Percentiles rank a stretch among this genome's conserved stretches.
These are phyloP conservation scores for Ornithorhynchus anatinus DNA, from an alignment of 2,113 vertebrate genomes.

Conservation along the genomic window DNA sequence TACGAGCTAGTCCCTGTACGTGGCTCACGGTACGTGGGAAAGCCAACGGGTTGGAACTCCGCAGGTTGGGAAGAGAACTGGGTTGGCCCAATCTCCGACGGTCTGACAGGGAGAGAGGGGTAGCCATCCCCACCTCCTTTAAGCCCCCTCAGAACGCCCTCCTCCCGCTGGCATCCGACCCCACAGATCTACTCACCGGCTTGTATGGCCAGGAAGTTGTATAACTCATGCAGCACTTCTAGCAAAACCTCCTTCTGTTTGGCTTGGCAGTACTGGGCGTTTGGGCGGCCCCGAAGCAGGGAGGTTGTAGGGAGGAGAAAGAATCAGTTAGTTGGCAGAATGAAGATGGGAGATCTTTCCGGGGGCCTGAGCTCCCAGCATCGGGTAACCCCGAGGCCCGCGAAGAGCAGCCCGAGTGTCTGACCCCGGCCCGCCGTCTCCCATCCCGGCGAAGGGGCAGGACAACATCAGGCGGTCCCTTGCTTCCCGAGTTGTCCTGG, in stretches of 20 bases:
- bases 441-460: not conserved
- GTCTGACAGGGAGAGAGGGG: too few relatives aligned
- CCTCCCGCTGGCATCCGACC: not conserved
- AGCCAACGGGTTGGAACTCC: too few relatives aligned
- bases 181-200: conserved; percentile 68
- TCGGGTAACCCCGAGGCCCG: not conserved
- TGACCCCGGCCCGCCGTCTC: not conserved
- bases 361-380: not conserved
- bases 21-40: too few relatives aligned
- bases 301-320: too few relatives aligned
- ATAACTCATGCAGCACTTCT: conserved; percentile 72
- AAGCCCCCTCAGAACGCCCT: too few relatives aligned
- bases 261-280: conserved; percentile 76
- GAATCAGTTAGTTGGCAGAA: not conserved
- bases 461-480: too few relatives aligned
- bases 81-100: too few relatives aligned
- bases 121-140: too few relatives aligned
- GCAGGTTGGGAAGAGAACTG: too few relatives aligned
- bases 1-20: too few relatives aligned
- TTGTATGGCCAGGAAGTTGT: conserved; percentile 75
- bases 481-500: too few relatives aligned
- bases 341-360: not conserved
- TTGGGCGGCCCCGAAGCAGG: too few relatives aligned
- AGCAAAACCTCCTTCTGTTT: conserved; percentile 70
- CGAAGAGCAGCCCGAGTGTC: not conserved